Percentiles rank a stretch among this genome's conserved stretches.
These are phyloP conservation scores for Trypoxylus dichotomus DNA, from an alignment of 1,140 invertebrate species.

Conservation along the genomic window DNA sequence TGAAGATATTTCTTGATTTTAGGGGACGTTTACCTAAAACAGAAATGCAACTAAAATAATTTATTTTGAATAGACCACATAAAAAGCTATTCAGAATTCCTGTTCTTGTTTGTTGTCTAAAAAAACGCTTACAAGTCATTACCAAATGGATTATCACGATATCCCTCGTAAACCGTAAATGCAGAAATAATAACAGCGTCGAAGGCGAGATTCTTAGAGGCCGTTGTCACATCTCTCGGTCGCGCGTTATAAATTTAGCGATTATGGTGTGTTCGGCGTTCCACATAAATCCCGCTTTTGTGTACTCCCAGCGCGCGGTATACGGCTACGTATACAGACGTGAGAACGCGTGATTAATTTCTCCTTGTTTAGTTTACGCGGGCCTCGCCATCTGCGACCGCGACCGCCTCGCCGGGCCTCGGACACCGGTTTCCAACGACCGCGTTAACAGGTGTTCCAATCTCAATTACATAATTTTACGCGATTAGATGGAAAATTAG, in stretches of 20 bases:
- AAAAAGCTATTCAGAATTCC: no score
- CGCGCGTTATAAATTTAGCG: background rate
- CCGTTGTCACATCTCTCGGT: background rate
- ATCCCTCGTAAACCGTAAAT: background rate
- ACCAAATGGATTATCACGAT: background rate
- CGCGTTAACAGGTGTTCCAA: background rate
- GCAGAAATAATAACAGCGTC: background rate
- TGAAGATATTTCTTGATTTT: no score
- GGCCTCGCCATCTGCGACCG: background rate
- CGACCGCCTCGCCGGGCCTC: background rate
- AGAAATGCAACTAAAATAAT: no score
- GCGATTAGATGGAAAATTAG: background rate
- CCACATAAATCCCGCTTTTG: background rate
- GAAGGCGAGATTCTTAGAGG: background rate
- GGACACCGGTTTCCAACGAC: background rate
- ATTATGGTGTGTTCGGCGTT: background rate
- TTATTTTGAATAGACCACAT: no score
- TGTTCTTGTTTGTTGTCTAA: no score
- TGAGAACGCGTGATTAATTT: background rate
- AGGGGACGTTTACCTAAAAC: no score
- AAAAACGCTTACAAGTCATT: no score
- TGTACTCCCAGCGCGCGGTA: background rate
- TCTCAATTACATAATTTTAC: background rate
- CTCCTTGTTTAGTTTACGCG: background rate
- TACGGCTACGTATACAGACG: background rate